Percentiles rank a stretch among this genome's conserved stretches.
phyloP scores from a whole-genome alignment of 2,113 vertebrate genomes.

The Oncorhynchus clarkii region DNA sequence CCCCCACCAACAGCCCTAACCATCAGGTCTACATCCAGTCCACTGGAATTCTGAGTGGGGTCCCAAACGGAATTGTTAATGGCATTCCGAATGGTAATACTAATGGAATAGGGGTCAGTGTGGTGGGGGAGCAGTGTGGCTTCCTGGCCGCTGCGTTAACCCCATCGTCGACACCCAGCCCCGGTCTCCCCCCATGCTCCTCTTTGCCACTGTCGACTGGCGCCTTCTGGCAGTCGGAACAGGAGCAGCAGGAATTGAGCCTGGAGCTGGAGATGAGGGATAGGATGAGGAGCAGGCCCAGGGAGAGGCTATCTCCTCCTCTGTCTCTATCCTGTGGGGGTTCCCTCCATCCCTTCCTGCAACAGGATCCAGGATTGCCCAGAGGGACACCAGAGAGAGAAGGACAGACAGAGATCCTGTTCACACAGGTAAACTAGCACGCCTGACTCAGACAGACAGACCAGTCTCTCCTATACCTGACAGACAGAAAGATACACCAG shows the following conservation, averaged over 20 bases:
- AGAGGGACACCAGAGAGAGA: slow-evolving; percentile 55
- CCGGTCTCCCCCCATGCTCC: slow-evolving; percentile 57
- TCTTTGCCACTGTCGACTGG: slow-evolving; percentile 59
- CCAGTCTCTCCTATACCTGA: too few species aligned
- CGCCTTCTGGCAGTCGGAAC: slow-evolving; percentile 67
- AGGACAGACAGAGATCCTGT: slow-evolving; percentile 57
- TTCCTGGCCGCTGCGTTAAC: slow-evolving; percentile 64
- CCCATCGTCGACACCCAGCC: slow-evolving; percentile 65
- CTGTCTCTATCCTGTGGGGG: slow-evolving; percentile 52
- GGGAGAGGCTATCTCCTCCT: slow-evolving; percentile 41
- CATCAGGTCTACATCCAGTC: slow-evolving; percentile 59
- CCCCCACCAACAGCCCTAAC: slow-evolving; percentile 56
- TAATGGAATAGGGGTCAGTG: slow-evolving; percentile 43
- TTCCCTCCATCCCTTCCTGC: slow-evolving; percentile 78
- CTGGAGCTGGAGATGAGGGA: slow-evolving; percentile 72
- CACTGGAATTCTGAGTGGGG: slow-evolving; percentile 28
- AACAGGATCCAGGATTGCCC: slow-evolving; percentile 72
- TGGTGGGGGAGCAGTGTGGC: slow-evolving; percentile 52
- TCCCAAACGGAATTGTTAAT: slow-evolving; percentile 46
- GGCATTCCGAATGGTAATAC: slow-evolving; percentile 31
- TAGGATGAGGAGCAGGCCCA: slow-evolving; percentile 69
- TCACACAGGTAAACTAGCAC: slow-evolving; percentile 61
- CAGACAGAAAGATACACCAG: too few species aligned
- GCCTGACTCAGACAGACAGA: too few species aligned
- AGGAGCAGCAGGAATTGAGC: slow-evolving; percentile 67